A percentile compares a stretch with the other conserved stretches of the same genome.
These are phyloP conservation scores for Florisuga fusca DNA, from an alignment of 2,797 vertebrate species.

Conservation along the genomic window DNA sequence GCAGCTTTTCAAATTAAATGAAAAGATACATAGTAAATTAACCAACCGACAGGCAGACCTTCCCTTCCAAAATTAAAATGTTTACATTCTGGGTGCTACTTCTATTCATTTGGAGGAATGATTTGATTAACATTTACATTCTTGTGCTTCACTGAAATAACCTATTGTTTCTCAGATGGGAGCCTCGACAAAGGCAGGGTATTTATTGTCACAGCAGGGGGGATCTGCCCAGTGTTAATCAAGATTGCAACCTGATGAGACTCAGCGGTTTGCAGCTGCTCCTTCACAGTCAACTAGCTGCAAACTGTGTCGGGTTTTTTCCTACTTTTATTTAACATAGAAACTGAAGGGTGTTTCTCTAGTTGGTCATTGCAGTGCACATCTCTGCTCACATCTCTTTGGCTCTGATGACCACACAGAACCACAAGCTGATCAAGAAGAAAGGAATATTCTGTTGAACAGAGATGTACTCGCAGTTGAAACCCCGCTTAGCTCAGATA, in stretches of 20 bases:
- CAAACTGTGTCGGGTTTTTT: neutral
- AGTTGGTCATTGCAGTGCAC: neutral
- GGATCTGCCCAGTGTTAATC: conserved; percentile 46
- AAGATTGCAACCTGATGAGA: conserved; percentile 58
- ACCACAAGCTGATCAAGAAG: neutral
- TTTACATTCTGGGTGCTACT: conserved; percentile 44
- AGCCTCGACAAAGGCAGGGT: conserved; percentile 39
- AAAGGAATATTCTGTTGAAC: neutral
- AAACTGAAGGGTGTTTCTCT: neutral
- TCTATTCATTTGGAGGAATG: conserved; percentile 10
- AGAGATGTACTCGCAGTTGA: neutral
- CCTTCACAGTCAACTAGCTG: conserved; percentile 60
- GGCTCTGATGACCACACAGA: neutral
- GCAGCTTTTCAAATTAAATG: conserved; percentile 1
- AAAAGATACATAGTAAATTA: conserved; percentile 25
- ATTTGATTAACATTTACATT: conserved; percentile 46
- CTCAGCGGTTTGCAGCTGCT: conserved; percentile 62
- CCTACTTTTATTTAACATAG: neutral
- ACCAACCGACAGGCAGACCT: neutral
- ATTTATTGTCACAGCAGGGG: conserved; percentile 55
- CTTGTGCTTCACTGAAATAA: conserved; percentile 32
- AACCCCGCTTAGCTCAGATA: neutral
- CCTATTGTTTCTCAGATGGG: conserved; percentile 42
- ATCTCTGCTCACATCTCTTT: neutral
- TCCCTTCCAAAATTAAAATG: conserved; percentile 44